These are phyloP conservation scores for Carassius carassius DNA, from an alignment of 2,113 vertebrate species.

Conservation along the genomic window DNA sequence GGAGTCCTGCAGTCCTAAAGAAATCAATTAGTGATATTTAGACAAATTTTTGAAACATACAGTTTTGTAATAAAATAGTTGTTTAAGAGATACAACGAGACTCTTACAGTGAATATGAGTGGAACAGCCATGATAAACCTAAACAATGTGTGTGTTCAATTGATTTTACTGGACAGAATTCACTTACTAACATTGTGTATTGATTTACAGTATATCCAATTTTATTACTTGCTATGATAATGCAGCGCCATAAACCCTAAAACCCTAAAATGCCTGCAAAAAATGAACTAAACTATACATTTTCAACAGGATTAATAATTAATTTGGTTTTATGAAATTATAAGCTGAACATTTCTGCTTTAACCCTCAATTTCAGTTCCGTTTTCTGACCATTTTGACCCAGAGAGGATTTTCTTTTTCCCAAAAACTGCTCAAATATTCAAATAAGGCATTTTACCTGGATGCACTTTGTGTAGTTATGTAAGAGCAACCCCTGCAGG, in stretches of 20 bases:
- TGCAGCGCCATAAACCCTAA: background rate
- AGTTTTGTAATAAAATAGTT: background rate
- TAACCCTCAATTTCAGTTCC: too few relatives aligned
- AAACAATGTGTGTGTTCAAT: background rate
- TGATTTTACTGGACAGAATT: background rate
- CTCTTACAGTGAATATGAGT: background rate
- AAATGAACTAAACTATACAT: background rate
- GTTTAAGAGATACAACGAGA: background rate
- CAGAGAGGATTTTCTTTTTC: too few relatives aligned
- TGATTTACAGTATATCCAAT: background rate
- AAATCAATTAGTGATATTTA: constrained; percentile 22
- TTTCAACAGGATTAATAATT: background rate
- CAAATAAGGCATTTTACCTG: constrained; percentile 40
- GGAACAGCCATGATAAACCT: background rate
- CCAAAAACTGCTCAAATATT: background rate
- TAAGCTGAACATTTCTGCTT: background rate
- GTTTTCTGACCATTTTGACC: too few relatives aligned
- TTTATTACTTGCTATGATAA: background rate
- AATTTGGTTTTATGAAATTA: background rate
- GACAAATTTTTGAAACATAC: constrained; percentile 27
- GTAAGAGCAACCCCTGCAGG: background rate
- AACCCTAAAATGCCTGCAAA: background rate
- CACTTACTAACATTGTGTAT: background rate
- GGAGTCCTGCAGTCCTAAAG: constrained; percentile 2
- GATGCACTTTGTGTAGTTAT: constrained; percentile 34